phyloP scores from a whole-genome alignment of 2,113 vertebrate genomes.

The Heptranchias perlo region DNA sequence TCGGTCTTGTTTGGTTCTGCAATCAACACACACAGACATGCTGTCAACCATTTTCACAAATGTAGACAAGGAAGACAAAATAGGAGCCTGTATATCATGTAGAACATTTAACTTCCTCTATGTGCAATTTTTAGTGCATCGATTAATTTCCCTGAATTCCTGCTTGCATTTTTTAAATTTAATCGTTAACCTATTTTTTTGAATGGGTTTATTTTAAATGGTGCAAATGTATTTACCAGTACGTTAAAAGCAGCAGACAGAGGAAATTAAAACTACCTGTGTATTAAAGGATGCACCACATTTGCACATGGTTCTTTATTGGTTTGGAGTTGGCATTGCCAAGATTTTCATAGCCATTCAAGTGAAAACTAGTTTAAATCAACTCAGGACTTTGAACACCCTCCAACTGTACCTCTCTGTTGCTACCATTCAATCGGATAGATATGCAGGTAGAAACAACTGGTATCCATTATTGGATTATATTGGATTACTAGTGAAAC shows the following conservation, averaged over 20 bases:
- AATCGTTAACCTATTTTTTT: not conserved
- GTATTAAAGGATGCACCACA: not conserved
- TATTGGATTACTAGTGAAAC: not conserved
- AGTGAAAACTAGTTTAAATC: not conserved
- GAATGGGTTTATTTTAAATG: not conserved
- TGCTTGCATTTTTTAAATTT: not conserved
- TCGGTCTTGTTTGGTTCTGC: not conserved
- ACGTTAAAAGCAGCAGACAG: not conserved
- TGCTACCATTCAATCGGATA: not conserved
- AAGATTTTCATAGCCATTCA: not conserved
- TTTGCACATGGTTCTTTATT: not conserved
- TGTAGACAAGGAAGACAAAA: not conserved
- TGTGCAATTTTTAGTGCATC: not conserved
- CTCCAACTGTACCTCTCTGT: not conserved
- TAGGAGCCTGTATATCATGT: not conserved
- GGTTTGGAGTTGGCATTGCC: not conserved
- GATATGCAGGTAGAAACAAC: not conserved
- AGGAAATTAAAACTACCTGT: not conserved
- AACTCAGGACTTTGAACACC: not conserved
- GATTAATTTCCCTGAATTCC: not conserved
- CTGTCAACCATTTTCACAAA: not conserved
- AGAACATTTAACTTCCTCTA: not conserved
- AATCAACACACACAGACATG: not conserved
- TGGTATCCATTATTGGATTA: not conserved
- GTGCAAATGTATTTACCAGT: not conserved